Percentiles rank a stretch among this genome's conserved stretches.
phyloP scores from a whole-genome alignment of 2,113 vertebrate species.

The Hepsetus odoe region DNA sequence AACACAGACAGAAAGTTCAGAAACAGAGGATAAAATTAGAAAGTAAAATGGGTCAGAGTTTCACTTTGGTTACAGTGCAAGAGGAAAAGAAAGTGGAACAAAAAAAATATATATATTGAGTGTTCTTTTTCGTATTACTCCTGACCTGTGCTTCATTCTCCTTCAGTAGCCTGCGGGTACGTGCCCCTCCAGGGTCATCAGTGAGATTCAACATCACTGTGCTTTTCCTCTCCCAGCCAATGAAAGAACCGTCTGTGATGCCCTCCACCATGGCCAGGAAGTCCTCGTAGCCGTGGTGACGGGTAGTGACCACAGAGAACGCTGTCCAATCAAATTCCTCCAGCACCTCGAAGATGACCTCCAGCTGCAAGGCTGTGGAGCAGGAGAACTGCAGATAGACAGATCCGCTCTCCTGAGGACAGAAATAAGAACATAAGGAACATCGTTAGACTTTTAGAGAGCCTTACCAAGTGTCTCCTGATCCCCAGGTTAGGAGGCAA shows the following conservation, averaged over 20 bases:
- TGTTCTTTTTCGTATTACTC: neutral
- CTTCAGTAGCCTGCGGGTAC: constrained; percentile 82
- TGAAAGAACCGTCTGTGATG: constrained; percentile 90
- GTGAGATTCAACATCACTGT: constrained; percentile 85
- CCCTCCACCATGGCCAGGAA: constrained; percentile 91
- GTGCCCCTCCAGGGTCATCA: constrained; percentile 79
- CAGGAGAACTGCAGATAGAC: constrained; percentile 94
- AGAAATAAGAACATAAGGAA: neutral
- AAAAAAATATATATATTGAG: neutral
- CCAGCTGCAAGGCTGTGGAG: constrained; percentile 89
- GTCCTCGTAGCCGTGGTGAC: constrained; percentile 89
- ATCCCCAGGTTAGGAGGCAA: neutral
- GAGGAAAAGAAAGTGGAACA: neutral
- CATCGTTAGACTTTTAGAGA: neutral
- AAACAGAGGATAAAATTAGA: constrained; percentile 2
- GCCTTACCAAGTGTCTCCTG: neutral
- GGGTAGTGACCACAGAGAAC: constrained; percentile 89
- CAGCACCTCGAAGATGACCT: constrained; percentile 92
- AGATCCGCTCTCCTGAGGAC: constrained; percentile 85
- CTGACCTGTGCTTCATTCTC: constrained; percentile 87
- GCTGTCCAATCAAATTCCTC: constrained; percentile 95
- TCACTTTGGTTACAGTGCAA: too few species aligned
- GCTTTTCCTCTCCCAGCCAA: constrained; percentile 92
- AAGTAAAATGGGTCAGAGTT: neutral
- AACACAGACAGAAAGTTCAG: constrained; percentile 35